Evolutionary conservation across 2,113 vertebrate genomes (phyloP), one percentile per base, ranked within the genome.

Genomic region (Dascyllus trimaculatus): DNA sequence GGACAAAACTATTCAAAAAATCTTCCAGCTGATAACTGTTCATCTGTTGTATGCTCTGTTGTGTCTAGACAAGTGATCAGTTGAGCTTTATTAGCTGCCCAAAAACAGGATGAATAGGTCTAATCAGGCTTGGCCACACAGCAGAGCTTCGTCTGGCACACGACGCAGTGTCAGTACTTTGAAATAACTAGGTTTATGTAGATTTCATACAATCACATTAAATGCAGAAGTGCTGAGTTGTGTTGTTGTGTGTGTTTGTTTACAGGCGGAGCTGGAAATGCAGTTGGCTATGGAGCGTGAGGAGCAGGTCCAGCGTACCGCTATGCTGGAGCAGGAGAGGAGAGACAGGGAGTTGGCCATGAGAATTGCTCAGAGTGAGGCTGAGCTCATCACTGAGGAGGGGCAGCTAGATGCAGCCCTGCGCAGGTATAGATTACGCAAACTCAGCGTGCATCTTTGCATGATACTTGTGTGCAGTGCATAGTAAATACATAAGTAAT

Each of bases 291-390:
- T 86, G 78, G 97, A 98, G 69, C 93, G 95, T 0, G 96, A 97
- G 76, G 97, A 99, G 82, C 95, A 97, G 78, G 93, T 85, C 18
- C 97, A 97, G 89, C 95, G 91, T 6, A 93, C 96, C 67, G 80
- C 96, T 0, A 82, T 98, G 1, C 75, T 97, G 79, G 98, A 99
- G 68, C 98, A 99, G 93, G 98, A 99, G 53, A 96, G 96, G 19
- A 92, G 98, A 32, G 98, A 99, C 91, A 85, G 96, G 7, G 98
- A 99, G 82, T 92, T 99, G 64, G 98, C 98, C 15, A 96, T 99
- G 95, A 94, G 98, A 35, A 99, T 99, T 19, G 98, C 97, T 48
- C 97, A 97, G 89, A 99, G 94, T 0, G 98, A 99, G 63, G 94
- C 97, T 0, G 98, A 99, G 78, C 97, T 99, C 84, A 98, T 98